Evolutionary conservation across 2,888 invertebrate genomes (phyloP), one percentile per base, ranked within the genome.

Genomic region (Drosophila buzzatii): DNA sequence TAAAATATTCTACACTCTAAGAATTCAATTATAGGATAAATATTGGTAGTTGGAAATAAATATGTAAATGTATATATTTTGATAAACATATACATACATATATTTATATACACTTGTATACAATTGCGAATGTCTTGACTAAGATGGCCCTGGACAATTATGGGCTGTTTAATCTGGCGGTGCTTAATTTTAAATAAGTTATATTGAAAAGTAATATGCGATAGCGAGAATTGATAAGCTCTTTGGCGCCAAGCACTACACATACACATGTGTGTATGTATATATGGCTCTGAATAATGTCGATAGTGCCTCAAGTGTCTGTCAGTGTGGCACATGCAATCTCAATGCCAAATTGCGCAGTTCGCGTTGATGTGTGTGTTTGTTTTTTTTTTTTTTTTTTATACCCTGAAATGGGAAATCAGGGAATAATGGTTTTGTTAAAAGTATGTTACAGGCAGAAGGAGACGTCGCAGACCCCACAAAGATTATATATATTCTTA

Each of bases 161-260:
- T 44, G 47, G 41, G 66, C 27, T 27, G 51, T 41, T 65, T 76
- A 68, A 72, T 76, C 77, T 59, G 18, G 23, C 18, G 61, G 55
- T 49, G 18, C 18, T 59, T 49, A 27, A 65, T 60, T 60, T 60
- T 63, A 63, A 70, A 75, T 75, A 67, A 75, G 61, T 59, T 51
- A 12, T 44, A 58, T 60, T 57, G 45, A 72, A 65, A 55, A 27
- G 31, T 31, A 51, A 33, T 72, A 74, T 82, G 68, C 31, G 64
- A 45, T 71, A 76, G 68, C 66, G 82, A 42, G 68, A 74, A 76
- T 59, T 73, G 82, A 82, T 80, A 78, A 82, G 77, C 82, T 68
- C 57, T 27, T 60, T 72, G 82, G 85, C 82, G 78, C 82, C 82
- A 65, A 55, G 8, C 4, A 31, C 14, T 47, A 7, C 12, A 41